These are phyloP conservation scores for Eilema griseolum DNA, from an alignment of 2,888 invertebrate species.

Conservation along the genomic window DNA sequence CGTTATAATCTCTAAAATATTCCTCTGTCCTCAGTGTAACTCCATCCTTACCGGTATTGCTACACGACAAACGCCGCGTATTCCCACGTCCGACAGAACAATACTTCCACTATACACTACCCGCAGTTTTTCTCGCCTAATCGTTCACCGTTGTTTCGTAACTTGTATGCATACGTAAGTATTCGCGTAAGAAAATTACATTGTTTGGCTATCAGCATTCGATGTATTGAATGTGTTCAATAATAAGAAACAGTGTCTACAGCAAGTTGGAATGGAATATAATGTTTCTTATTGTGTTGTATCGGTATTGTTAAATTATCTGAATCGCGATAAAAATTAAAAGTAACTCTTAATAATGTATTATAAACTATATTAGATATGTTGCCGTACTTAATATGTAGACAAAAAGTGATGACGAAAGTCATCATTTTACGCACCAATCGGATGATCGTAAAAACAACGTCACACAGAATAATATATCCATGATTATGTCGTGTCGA, in stretches of 20 bases:
- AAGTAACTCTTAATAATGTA: too few species aligned
- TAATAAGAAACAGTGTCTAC: slow-evolving; percentile 15
- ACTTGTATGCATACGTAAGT: slow-evolving; percentile 63
- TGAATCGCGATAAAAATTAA: too few species aligned
- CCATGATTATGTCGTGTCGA: too few species aligned
- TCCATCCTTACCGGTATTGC: slow-evolving; percentile 36
- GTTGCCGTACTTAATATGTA: too few species aligned
- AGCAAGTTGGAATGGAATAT: background rate
- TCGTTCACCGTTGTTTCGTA: slow-evolving; percentile 76
- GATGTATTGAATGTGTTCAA: slow-evolving; percentile 27
- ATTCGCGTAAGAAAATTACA: slow-evolving; percentile 56
- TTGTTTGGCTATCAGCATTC: slow-evolving; percentile 60
- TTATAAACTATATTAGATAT: too few species aligned
- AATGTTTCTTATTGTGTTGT: slow-evolving; percentile 9
- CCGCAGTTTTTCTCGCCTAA: slow-evolving; percentile 75
- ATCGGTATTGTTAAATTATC: background rate
- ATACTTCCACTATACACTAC: slow-evolving; percentile 57
- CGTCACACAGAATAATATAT: too few species aligned
- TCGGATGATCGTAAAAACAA: too few species aligned
- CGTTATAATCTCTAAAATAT: background rate
- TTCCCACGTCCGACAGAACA: slow-evolving; percentile 75
- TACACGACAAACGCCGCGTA: slow-evolving; percentile 28
- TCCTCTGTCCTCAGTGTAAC: slow-evolving; percentile 13
- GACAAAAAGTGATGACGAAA: too few species aligned
- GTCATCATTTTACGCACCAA: too few species aligned